Percentiles rank a stretch among this genome's conserved stretches.
Conservation (phyloP, 2,888 invertebrate species). For the Steromphala cineraria region DNA sequence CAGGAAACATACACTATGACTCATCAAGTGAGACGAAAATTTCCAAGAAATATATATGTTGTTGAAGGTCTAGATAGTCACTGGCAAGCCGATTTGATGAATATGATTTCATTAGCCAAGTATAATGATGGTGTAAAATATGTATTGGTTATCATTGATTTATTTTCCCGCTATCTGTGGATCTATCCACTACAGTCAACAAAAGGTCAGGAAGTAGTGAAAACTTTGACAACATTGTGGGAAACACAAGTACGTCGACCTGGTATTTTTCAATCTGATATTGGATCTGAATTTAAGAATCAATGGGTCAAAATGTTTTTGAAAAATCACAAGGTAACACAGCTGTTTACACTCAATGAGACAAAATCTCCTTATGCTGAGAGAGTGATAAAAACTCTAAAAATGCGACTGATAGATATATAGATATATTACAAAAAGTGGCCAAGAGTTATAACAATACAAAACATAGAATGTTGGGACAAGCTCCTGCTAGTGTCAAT, state of each 20-base stretch:
- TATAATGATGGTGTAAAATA: slow-evolving; percentile 4
- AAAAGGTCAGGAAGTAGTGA: neutral
- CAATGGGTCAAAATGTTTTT: too few species aligned
- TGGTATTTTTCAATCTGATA: neutral
- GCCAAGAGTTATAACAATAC: too few species aligned
- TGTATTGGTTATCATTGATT: neutral
- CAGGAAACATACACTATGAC: slow-evolving; percentile 6
- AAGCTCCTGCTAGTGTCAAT: too few species aligned
- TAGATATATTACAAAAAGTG: too few species aligned
- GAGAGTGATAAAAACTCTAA: too few species aligned
- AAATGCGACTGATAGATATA: too few species aligned
- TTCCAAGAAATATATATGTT: neutral
- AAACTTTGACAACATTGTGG: neutral
- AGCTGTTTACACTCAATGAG: too few species aligned
- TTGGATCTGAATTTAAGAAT: neutral
- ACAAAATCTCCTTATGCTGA: too few species aligned
- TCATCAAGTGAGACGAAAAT: neutral
- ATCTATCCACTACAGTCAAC: neutral
- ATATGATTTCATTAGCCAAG: neutral
- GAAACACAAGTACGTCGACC: neutral
- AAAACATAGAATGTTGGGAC: too few species aligned
- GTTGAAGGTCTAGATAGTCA: neutral
- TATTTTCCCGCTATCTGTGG: slow-evolving; percentile 1
- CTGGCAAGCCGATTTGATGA: slow-evolving; percentile 7
- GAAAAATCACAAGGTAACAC: too few species aligned